Percentiles rank a stretch among this genome's conserved stretches.
Evolutionary conservation across 1,140 invertebrate genomes (phyloP).

Genomic region (Diabrotica undecimpunctata): DNA sequence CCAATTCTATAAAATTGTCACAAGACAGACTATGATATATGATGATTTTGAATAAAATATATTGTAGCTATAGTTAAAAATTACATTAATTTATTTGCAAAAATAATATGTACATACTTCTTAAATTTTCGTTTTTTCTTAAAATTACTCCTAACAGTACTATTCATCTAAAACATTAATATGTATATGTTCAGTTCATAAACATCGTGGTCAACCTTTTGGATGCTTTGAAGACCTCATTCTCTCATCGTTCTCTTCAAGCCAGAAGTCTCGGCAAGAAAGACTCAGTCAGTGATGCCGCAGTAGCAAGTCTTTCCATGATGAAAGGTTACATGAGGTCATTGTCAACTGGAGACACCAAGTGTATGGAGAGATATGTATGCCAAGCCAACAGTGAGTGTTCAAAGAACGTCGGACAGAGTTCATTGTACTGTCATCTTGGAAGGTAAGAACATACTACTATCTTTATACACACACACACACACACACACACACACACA

Average conservation of each 20-base stretch:
- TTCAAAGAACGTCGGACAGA: conserved; percentile 74
- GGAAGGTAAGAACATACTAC: conserved; percentile 74
- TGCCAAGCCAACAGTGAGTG: conserved; percentile 88
- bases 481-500: neutral
- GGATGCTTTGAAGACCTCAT: conserved; percentile 85
- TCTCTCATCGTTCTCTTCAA: conserved; percentile 80
- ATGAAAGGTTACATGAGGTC: conserved; percentile 84
- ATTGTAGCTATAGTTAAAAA: no score
- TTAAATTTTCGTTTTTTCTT: no score
- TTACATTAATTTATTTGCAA: no score
- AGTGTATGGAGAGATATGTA: conserved; percentile 75
- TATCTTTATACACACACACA: conserved; percentile 6
- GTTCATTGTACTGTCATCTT: conserved; percentile 84
- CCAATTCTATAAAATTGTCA: no score
- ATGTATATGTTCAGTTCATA: conserved; percentile 65
- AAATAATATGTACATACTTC: no score
- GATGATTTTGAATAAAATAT: no score
- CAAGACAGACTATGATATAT: no score
- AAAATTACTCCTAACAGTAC: no score
- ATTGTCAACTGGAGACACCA: conserved; percentile 73
- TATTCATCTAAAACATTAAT: no score
- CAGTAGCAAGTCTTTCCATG: conserved; percentile 79
- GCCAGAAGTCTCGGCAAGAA: conserved; percentile 78
- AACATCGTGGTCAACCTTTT: conserved; percentile 85
- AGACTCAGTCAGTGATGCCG: conserved; percentile 81